Base-by-base conservation (phyloP, 2,888 invertebrate species). In the Drosophila birchii region DNA sequence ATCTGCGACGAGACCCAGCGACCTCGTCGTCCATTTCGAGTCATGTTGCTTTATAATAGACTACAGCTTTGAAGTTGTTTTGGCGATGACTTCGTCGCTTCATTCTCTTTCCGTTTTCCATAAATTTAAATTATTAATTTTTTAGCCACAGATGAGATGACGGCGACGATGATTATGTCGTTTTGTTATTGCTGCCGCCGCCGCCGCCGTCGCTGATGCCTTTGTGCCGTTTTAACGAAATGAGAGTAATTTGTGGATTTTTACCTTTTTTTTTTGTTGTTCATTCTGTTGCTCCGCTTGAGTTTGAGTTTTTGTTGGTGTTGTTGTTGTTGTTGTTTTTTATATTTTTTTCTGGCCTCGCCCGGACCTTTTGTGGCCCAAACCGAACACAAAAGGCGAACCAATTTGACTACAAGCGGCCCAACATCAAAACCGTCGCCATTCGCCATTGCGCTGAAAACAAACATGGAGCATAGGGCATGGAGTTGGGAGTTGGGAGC, bases 41-140 rank as follows among this genome's bases (percentile, higher is more conserved):
- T 81, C 77, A 79, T 80, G 81, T 81, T 80, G 78, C 76, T 81
- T 84, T 82, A 86, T 84, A 88, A 84, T 86, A 84, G 86, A 84
- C 86, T 85, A 86, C 67, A 74, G 83, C 88, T 85, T 84, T 87
- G 86, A 79, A 85, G 82, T 85, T 79, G 78, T 76, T 86, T 87
- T 81, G 87, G 85, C 86, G 83, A 88, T 90, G 87, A 89, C 90
- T 89, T 86, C 85, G 89, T 88, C 86, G 91, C 90, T 91, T 90
- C 84, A 86, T 86, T 86, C 87, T 85, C 90, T 91, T 91, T 91
- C 90, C 90, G 91, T 91, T 91, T 91, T 91, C 86, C 90, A 91
- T 91, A 91, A 91, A 91, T 90, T 91, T 90, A 82, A 91, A 90
- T 91, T 91, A 91, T 90, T 90, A 89, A 90, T 90, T 91, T 91